Conservation (phyloP, 2,113 vertebrate genomes). For the zebrafish (Danio rerio) region DNA sequence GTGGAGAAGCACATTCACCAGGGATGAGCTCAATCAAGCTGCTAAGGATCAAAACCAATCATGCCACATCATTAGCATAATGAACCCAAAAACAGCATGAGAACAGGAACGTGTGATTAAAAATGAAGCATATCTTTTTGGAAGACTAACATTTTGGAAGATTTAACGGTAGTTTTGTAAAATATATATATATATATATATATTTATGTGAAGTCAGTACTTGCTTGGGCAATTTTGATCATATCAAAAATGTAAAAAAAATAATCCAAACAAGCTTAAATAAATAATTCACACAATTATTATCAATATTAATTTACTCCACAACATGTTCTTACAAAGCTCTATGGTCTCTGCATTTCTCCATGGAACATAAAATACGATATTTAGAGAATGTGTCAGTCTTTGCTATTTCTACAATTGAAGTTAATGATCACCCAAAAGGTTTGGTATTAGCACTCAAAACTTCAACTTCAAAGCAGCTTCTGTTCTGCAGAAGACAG, state of each 20-base stretch:
- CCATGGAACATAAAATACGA: too few species aligned
- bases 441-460: background rate
- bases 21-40: constrained; percentile 60
- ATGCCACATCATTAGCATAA: constrained; percentile 59
- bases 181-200: too few species aligned
- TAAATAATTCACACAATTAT: too few species aligned
- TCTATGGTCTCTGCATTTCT: too few species aligned
- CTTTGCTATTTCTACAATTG: too few species aligned
- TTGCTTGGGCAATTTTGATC: background rate
- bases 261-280: too few species aligned
- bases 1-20: constrained; percentile 33
- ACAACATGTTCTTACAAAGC: too few species aligned
- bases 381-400: too few species aligned
- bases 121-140: too few species aligned
- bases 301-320: too few species aligned
- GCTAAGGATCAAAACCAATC: constrained; percentile 67
- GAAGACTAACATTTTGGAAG: background rate
- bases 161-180: background rate
- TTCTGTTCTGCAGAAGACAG: background rate
- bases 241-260: too few species aligned
- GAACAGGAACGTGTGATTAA: constrained; percentile 21
- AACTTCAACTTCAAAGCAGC: background rate
- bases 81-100: constrained; percentile 42
- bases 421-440: background rate
- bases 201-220: background rate